Percentiles rank a stretch among this genome's conserved stretches.
phyloP scores from a whole-genome alignment of 2,888 invertebrate genomes.

The Hyposoter dolosus region DNA sequence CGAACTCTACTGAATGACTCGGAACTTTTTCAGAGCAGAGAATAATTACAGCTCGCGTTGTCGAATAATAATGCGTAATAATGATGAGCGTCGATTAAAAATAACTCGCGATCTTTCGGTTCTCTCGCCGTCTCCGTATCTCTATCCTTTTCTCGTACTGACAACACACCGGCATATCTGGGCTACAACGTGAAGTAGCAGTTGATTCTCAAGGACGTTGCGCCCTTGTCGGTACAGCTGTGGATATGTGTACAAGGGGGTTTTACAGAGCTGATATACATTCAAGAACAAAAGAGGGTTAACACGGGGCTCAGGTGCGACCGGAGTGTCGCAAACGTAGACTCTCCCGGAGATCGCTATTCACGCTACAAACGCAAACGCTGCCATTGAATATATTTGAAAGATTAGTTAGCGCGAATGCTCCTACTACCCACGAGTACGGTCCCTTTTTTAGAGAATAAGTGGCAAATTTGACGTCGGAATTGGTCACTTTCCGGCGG shows the following conservation, averaged over 20 bases:
- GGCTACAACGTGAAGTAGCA: slow-evolving; percentile 28
- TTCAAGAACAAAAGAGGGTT: slow-evolving; percentile 1
- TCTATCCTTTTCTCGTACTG: background rate
- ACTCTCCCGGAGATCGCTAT: no score
- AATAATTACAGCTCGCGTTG: slow-evolving; percentile 34
- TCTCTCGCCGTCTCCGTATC: background rate
- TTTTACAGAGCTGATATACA: slow-evolving; percentile 9
- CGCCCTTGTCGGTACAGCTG: slow-evolving; percentile 27
- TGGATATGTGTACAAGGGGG: background rate
- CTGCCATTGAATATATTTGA: background rate
- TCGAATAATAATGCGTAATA: background rate
- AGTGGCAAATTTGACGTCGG: background rate
- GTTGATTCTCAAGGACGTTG: slow-evolving; percentile 38
- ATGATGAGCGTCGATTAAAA: slow-evolving; percentile 21
- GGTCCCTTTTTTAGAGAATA: no score
- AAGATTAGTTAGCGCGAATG: no score
- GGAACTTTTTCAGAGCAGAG: slow-evolving; percentile 24
- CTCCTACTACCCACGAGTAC: no score
- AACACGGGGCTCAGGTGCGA: slow-evolving; percentile 6
- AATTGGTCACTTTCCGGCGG: background rate
- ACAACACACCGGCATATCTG: slow-evolving; percentile 40
- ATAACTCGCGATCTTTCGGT: slow-evolving; percentile 2
- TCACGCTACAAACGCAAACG: background rate
- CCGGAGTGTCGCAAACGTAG: background rate
- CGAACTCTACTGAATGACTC: background rate